Conservation (phyloP, 2,888 invertebrate genomes). For the Didymodactylos carnosus region DNA sequence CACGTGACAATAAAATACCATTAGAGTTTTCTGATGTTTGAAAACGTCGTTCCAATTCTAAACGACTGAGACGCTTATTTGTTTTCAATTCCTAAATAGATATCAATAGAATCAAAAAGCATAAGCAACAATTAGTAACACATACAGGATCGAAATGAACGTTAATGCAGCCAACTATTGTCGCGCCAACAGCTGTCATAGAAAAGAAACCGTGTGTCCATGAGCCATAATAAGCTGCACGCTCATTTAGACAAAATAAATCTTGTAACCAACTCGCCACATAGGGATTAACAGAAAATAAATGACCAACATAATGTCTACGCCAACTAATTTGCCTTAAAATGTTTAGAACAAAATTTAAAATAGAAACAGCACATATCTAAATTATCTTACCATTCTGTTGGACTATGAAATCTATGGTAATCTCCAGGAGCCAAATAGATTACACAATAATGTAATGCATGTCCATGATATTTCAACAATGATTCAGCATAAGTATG, state of each 20-base stretch:
- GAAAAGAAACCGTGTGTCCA: conserved; percentile 93
- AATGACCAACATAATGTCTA: conserved; percentile 64
- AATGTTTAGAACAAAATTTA: background rate
- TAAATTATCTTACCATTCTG: conserved; percentile 49
- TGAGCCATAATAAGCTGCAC: conserved; percentile 68
- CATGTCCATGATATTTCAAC: background rate
- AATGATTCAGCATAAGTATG: background rate
- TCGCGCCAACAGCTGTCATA: conserved; percentile 86
- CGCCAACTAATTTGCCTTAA: conserved; percentile 46
- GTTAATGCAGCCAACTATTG: conserved; percentile 84
- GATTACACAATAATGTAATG: conserved; percentile 36
- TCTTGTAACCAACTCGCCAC: conserved; percentile 69
- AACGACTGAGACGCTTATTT: background rate
- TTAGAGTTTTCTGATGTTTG: background rate
- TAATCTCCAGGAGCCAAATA: conserved; percentile 96
- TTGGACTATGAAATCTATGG: conserved; percentile 79
- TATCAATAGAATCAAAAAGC: too few relatives aligned
- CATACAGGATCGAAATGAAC: conserved; percentile 36
- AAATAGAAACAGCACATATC: background rate
- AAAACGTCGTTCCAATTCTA: background rate
- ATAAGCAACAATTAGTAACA: too few relatives aligned
- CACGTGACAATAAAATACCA: conserved; percentile 5
- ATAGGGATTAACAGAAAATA: conserved; percentile 75
- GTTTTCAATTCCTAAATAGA: conserved; percentile 5
- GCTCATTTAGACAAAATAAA: conserved; percentile 75